These are phyloP conservation scores for Phalacrocorax aristotelis DNA, from an alignment of 2,113 vertebrate genomes.

Conservation along the genomic window DNA sequence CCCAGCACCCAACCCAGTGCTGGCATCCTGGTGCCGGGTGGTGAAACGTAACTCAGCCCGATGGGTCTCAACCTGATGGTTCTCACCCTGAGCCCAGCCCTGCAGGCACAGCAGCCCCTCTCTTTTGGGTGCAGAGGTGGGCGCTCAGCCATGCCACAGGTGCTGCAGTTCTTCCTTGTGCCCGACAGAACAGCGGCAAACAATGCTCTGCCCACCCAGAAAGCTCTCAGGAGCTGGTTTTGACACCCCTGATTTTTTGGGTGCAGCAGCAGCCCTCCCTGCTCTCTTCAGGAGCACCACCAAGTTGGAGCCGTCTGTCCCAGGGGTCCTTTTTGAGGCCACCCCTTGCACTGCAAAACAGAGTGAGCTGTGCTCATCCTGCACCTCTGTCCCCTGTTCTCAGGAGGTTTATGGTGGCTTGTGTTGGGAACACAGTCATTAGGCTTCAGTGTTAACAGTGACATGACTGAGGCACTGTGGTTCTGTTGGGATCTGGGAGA, in stretches of 20 bases:
- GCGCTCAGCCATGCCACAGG: rapidly evolving
- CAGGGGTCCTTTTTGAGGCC: neutral
- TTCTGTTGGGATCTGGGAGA: neutral
- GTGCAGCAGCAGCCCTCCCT: no score
- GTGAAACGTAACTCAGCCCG: rapidly evolving
- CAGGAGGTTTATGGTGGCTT: neutral
- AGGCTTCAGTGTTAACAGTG: neutral
- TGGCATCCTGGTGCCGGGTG: rapidly evolving
- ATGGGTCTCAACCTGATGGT: neutral
- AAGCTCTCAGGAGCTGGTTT: neutral
- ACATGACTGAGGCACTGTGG: rapidly evolving
- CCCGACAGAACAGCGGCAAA: no score
- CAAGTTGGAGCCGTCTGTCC: neutral
- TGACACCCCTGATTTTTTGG: neutral
- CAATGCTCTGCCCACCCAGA: neutral
- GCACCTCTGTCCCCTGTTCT: neutral
- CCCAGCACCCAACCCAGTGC: rapidly evolving
- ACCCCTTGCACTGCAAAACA: neutral
- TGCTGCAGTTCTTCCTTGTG: neutral
- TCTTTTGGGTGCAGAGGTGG: neutral
- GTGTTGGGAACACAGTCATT: neutral
- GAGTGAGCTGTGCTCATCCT: neutral
- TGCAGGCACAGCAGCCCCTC: rapidly evolving
- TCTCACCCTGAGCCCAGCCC: neutral
- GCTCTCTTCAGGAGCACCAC: rapidly evolving